These are phyloP conservation scores for Rhabdornis inornatus DNA, from an alignment of 2,113 vertebrate genomes.

Conservation along the genomic window DNA sequence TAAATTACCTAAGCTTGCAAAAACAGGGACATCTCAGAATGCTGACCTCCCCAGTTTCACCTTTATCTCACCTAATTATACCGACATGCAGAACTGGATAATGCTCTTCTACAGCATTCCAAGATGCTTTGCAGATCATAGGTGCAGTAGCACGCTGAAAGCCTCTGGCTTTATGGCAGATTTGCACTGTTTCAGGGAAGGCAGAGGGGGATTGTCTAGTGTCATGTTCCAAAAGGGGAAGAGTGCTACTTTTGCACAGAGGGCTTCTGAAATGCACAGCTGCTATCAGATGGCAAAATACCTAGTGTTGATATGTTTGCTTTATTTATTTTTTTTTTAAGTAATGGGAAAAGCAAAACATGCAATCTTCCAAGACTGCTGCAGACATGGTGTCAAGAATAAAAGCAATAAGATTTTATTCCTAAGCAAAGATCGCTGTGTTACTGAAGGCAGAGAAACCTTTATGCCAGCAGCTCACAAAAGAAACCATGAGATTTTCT, in stretches of 20 bases:
- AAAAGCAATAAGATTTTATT: background rate
- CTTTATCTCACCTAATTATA: constrained; percentile 49
- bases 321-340: background rate
- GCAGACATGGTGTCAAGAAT: background rate
- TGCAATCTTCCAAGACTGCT: background rate
- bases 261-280: background rate
- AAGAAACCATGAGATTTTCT: background rate
- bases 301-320: background rate
- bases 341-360: background rate
- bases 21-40: constrained; percentile 44
- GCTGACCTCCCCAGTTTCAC: constrained; percentile 27
- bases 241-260: background rate
- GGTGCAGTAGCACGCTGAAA: background rate
- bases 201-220: background rate
- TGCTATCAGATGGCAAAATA: background rate
- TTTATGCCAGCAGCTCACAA: background rate
- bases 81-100: background rate
- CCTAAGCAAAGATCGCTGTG: background rate
- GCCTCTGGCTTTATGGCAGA: background rate
- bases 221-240: background rate
- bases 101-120: background rate
- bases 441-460: background rate
- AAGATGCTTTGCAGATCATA: background rate
- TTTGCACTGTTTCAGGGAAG: background rate
- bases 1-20: constrained; percentile 60